Percentiles rank a stretch among this genome's conserved stretches.
phyloP scores from a whole-genome alignment of 2,888 invertebrate species.

The Tiliacea aurago region DNA sequence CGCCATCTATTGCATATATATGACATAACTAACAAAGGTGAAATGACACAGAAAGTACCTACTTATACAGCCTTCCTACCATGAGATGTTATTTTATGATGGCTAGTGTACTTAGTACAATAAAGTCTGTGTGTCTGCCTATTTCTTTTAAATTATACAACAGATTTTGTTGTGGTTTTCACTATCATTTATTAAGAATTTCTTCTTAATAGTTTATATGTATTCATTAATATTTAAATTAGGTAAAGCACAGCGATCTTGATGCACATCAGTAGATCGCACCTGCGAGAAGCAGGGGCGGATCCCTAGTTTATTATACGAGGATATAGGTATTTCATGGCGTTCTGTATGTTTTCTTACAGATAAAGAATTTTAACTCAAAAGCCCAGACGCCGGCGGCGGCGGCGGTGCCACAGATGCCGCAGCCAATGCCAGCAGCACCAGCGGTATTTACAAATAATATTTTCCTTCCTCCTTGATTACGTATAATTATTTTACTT shows the following conservation, averaged over 20 bases:
- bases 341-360: slow-evolving; percentile 16
- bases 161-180: not conserved
- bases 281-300: not conserved
- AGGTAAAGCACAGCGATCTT: not conserved
- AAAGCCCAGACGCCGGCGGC: not conserved
- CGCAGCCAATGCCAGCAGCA: slow-evolving; percentile 33
- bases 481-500: slow-evolving; percentile 3
- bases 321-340: not conserved
- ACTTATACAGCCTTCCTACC: no score
- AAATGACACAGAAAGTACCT: no score
- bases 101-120: no score
- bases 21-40: no score
- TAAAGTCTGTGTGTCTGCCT: no score
- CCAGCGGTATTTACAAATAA: slow-evolving; percentile 26
- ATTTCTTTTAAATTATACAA: not conserved
- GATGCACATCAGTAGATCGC: not conserved
- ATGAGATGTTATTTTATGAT: no score
- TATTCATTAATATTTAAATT: no score
- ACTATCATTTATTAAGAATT: not conserved
- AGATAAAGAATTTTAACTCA: slow-evolving; percentile 34
- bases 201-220: not conserved
- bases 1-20: not conserved
- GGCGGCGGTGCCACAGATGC: slow-evolving; percentile 17
- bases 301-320: not conserved
- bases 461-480: not conserved